These are phyloP conservation scores for Poecilia latipinna DNA, from an alignment of 2,113 vertebrate species.

Conservation along the genomic window DNA sequence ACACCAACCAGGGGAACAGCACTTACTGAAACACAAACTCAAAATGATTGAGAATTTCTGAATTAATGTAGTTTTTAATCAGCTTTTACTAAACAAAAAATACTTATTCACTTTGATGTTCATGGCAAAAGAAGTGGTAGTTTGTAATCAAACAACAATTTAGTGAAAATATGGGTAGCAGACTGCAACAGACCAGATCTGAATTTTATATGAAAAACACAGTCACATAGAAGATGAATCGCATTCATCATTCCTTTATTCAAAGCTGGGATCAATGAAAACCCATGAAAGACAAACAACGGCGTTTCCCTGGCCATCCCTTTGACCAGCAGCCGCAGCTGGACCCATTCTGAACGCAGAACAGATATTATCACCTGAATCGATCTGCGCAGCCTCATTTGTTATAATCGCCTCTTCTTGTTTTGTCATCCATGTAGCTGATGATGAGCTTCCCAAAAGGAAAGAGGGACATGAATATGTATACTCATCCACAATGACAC, in stretches of 20 bases:
- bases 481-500: conserved; percentile 34
- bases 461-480: conserved; percentile 9
- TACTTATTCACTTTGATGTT: too few species aligned
- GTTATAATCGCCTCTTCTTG: conserved; percentile 28
- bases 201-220: conserved; percentile 19
- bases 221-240: conserved; percentile 25
- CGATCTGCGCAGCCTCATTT: conserved; percentile 13
- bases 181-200: conserved; percentile 8
- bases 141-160: too few species aligned
- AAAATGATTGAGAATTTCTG: neutral
- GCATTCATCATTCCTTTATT: conserved; percentile 26
- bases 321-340: conserved; percentile 43
- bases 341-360: conserved; percentile 21
- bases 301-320: conserved; percentile 16
- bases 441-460: conserved; percentile 33
- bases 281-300: conserved; percentile 36
- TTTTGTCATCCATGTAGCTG: conserved; percentile 39
- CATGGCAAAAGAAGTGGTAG: too few species aligned
- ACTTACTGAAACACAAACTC: neutral
- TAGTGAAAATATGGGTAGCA: neutral
- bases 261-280: conserved; percentile 32
- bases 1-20: too few species aligned
- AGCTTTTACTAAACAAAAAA: neutral
- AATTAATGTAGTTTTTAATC: neutral
- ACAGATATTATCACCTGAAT: conserved; percentile 16